Evolutionary conservation across 2,888 invertebrate genomes (phyloP), one percentile per base, ranked within the genome.

Genomic region (Brachyopa scutellaris): DNA sequence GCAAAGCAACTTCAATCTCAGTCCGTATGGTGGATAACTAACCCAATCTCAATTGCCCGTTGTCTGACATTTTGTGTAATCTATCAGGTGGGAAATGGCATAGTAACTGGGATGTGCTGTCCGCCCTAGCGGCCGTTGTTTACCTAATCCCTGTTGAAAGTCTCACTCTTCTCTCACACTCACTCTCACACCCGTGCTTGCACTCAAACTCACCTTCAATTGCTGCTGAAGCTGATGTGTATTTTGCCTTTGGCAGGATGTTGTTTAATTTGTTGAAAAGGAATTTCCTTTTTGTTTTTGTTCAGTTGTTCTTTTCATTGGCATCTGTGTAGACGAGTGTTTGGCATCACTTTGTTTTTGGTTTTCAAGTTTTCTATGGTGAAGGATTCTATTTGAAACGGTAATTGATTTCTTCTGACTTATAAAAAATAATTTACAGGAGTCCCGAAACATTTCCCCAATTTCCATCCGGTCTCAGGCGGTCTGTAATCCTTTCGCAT

Each of bases 251-350:
- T 38, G 45, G 66, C 66, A 61, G 59, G 66, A 73, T 79, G 73
- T 79, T 79, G 73, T 79, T 79, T 59, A 73, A 79, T 79, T 79
- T 79, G 61, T 47, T 66, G 45, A 61, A 49, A 59, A 79, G 72
- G 73, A 73, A 59, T 26, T 26, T 26, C 26, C 26, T 26, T 76
- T 76, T 74, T 73, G 66, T 66, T 47, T 66, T 61, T 61, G 33
- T 26, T 9, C 53, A n/a, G 13, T 9, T 76, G 40, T 59, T 55
- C 55, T 33, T 62, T 62, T 53, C 13, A 19, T 15, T 47, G 62
- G 31, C n/a, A n/a, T n/a, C n/a, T 40, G 47, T 31, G 72, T 31
- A 31, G 45, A 31, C 55, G 64, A 62, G 40, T 64, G 73, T 51
- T 45, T 45, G 59, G 31, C 13, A 67, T 61, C 62, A 40, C 26